These are phyloP conservation scores for Eira barbara DNA, from an alignment of 2,113 vertebrate species.

Conservation along the genomic window DNA sequence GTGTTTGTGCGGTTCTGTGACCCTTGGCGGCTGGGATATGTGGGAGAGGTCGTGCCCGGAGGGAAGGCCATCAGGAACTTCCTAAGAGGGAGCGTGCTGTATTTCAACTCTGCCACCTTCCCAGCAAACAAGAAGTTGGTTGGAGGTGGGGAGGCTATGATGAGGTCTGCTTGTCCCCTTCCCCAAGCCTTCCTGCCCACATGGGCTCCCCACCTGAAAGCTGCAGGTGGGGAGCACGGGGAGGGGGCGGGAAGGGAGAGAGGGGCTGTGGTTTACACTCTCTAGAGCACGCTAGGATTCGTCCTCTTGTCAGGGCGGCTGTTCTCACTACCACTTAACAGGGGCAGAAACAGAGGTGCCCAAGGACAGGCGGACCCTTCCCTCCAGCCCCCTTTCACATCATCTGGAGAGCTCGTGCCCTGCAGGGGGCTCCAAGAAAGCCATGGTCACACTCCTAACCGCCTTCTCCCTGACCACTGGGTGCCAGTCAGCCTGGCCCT, in stretches of 20 bases:
- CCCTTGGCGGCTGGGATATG: rapidly evolving
- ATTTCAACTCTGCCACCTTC: background rate
- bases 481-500: background rate
- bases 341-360: background rate
- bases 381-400: background rate
- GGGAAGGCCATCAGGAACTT: background rate
- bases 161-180: background rate
- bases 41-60: background rate
- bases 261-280: no score
- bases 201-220: background rate
- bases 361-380: no score
- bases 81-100: background rate
- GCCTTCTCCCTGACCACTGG: rapidly evolving
- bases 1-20: rapidly evolving
- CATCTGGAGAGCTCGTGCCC: background rate
- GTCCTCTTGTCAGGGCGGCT: background rate
- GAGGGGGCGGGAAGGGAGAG: background rate
- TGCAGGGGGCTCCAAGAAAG: background rate
- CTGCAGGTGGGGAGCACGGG: rapidly evolving
- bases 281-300: background rate
- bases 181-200: background rate
- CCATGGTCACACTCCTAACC: rapidly evolving
- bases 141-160: background rate
- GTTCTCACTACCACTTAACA: background rate
- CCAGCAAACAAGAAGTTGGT: background rate